Conservation (phyloP, 2,888 invertebrate genomes). For the Prosapia bicincta region DNA sequence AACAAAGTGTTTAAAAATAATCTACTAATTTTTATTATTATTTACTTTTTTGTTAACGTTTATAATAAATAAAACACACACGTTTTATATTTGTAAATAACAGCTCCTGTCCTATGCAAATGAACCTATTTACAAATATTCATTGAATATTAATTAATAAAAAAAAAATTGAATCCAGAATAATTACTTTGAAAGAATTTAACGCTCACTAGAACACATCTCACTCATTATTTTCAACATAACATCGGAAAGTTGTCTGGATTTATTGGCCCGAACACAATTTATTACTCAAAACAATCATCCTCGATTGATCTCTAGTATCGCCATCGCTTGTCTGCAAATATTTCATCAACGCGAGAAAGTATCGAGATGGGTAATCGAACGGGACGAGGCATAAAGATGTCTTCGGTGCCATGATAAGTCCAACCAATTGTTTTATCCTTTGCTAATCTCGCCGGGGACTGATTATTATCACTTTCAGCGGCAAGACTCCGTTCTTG, state of each 20-base stretch:
- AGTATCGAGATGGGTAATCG: neutral
- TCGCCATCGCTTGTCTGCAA: neutral
- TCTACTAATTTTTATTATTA: too few species aligned
- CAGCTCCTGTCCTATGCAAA: too few species aligned
- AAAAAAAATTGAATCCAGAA: too few species aligned
- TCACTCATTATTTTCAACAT: too few species aligned
- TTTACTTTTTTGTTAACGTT: too few species aligned
- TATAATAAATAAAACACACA: too few species aligned
- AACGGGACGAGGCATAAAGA: neutral
- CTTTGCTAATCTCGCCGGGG: neutral
- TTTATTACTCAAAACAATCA: neutral
- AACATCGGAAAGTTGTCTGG: neutral
- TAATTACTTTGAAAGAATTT: too few species aligned
- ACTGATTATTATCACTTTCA: neutral
- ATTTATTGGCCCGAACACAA: neutral
- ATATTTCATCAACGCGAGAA: neutral
- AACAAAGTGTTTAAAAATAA: too few species aligned
- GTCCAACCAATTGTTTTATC: neutral
- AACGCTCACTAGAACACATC: too few species aligned
- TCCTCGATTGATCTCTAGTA: neutral
- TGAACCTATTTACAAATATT: too few species aligned
- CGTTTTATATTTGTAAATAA: too few species aligned
- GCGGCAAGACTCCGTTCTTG: neutral
- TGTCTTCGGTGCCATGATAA: neutral
- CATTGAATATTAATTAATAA: too few species aligned